Base-by-base conservation (phyloP, 2,113 vertebrate genomes). In the Prionailurus viverrinus region DNA sequence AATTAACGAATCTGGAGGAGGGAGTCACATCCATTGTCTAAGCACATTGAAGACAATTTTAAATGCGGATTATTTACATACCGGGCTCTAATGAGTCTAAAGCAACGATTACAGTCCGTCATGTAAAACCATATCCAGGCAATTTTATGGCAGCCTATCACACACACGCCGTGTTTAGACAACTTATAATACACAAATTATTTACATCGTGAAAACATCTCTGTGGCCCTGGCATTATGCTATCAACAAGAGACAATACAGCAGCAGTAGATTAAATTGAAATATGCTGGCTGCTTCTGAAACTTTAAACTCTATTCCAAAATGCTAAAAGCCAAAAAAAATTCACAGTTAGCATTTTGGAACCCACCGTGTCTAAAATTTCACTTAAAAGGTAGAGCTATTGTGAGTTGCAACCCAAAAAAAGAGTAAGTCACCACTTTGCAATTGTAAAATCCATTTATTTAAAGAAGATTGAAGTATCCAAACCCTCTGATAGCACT, bases 31-130 rank as follows among this genome's bases (percentile, higher is more conserved):
- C 95, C 92, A 95, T 92, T 16, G 96, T 92, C 96, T 97, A 53
- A 41, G 92, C 91, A 27, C 94, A 93, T n/a, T 82, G 68, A 94
- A 97, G 95, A 91, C 94, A 13, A 95, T 85, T 96, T 96, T 74
- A 97, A 97, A 97, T 93, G 94, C 8, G 4, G 85, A 91, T 97
- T 98, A 97, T 98, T 98, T 97, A 97, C 97, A 97, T 58, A 68
- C 51, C 51, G 81, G 84, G 94, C 93, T 97, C 87, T 96, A 92
- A 97, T 73, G 96, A 95, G 83, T 96, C 84, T 23, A 63, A 55
- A 81, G 96, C 92, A 91, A 27, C 96, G 55, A 95, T 97, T 95
- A 91, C 82, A 93, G 91, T 91, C 91, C 66, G 19, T 97, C 95
- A n/a, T 51, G 92, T 79, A 94, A 94, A 96, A 93, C 95, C 89